Percentiles rank a stretch among this genome's conserved stretches.
phyloP scores from a whole-genome alignment of 2,888 invertebrate species.

The Polydrusus pterygomalis region DNA sequence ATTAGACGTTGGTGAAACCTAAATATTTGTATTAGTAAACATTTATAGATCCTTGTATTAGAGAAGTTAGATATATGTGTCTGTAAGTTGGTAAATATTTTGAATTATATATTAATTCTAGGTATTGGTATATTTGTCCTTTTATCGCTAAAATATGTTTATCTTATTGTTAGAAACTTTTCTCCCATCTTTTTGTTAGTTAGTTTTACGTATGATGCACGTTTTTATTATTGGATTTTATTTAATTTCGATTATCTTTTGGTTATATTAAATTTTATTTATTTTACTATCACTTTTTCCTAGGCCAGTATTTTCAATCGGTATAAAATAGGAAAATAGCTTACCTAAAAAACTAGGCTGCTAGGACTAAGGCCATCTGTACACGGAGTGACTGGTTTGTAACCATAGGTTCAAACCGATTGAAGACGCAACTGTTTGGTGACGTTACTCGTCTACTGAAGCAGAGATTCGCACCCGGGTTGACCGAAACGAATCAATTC shows the following conservation, averaged over 20 bases:
- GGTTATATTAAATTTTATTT: not conserved
- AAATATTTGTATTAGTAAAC: constrained; percentile 21
- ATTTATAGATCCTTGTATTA: constrained; percentile 15
- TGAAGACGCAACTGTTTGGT: too few species aligned
- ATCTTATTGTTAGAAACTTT: not conserved
- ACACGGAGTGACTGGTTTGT: too few species aligned
- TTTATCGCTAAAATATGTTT: constrained; percentile 27
- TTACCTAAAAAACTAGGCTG: too few species aligned
- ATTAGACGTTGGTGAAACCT: constrained; percentile 31
- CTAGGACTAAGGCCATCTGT: too few species aligned
- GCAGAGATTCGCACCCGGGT: too few species aligned
- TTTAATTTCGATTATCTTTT: not conserved
- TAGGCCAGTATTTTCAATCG: not conserved
- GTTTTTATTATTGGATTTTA: constrained; percentile 34
- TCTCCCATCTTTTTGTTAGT: constrained; percentile 42
- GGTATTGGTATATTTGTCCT: constrained; percentile 23
- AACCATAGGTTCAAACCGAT: too few species aligned
- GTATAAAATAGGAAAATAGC: not conserved
- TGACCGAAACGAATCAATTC: too few species aligned
- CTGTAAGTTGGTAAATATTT: constrained; percentile 23
- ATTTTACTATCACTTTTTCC: not conserved
- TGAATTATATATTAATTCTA: constrained; percentile 13
- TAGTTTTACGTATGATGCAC: constrained; percentile 52
- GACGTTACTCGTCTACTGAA: too few species aligned
- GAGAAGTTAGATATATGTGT: constrained; percentile 27